Evolutionary conservation across 2,113 vertebrate species (phyloP), one percentile per base, ranked within the genome.

Genomic region (Columbina picui): DNA sequence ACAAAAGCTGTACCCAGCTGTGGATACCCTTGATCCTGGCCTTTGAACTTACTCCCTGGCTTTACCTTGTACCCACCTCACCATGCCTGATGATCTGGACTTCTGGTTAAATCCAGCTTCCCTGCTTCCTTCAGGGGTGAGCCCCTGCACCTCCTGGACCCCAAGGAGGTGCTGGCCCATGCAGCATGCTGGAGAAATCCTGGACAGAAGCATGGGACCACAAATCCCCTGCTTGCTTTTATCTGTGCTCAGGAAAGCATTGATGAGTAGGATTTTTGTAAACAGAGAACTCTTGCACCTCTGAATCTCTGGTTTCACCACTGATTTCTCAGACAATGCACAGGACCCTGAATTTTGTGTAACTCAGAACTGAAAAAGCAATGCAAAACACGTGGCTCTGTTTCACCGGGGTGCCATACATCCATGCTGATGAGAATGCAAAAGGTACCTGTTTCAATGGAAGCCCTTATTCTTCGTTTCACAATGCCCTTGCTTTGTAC

Each of bases 331-430:
- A 78, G 39, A 61, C 15, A 77, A 19, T 17, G 30, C 36, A 56
- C 50, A 73, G 27, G n/a, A 78, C 30, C 13, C 17, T 21, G 41
- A 25, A 56, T 86, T 77, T 73, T n/a, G 7, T 21, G 15, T 65
- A 57, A 57, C 53, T 76, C 47, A 25, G 38, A 53, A 38, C 26
- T 4, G 10, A 86, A 71, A 78, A 84, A 52, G 49, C 17, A 61
- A 29, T 5, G 43, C 26, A 67, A 53, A 89, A 25, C 30, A 25
- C 1, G 1, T 26, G 55, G 47, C 26, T 84, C 30, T 60, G 38
- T 73, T 70, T 78, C 65, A 36, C 19, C 0, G 1, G 9, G 23
- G 43, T 60, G 47, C 56, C 27, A 47, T 53, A 71, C 0, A 0
- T 50, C 43, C 8, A 41, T 8, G n/a, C 59, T 4, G 4, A 71